Percentiles rank a stretch among this genome's conserved stretches.
phyloP scores from a whole-genome alignment of 2,797 vertebrate species.

The Macroramphosus scolopax region DNA sequence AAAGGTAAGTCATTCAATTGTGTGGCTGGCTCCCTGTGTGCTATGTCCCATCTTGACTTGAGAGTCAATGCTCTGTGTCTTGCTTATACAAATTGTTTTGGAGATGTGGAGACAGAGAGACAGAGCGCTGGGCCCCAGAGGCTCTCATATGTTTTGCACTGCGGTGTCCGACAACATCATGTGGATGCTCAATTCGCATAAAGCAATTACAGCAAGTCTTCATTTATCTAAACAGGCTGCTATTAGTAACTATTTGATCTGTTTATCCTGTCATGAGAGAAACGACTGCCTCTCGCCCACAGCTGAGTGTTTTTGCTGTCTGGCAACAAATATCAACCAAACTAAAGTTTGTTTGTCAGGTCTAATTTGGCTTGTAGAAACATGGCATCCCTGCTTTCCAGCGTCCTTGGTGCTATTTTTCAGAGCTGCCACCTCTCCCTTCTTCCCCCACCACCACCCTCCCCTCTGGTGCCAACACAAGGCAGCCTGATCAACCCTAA shows the following conservation, averaged over 20 bases:
- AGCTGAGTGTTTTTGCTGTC: constrained; percentile 44
- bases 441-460: constrained; percentile 23
- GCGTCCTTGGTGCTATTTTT: constrained; percentile 66
- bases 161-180: constrained; percentile 17
- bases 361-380: constrained; percentile 67
- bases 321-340: constrained; percentile 51
- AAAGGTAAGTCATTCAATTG: no score
- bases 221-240: constrained; percentile 26
- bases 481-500: constrained; percentile 78
- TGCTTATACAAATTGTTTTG: constrained; percentile 13
- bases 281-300: constrained; percentile 22
- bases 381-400: constrained; percentile 47
- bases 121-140: not conserved
- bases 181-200: constrained; percentile 23
- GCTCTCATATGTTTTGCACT: not conserved
- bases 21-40: no score
- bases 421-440: constrained; percentile 50
- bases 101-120: no score
- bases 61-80: constrained; percentile 31
- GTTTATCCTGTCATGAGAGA: constrained; percentile 43
- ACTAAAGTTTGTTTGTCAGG: constrained; percentile 71
- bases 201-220: constrained; percentile 19
- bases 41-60: constrained; percentile 26
- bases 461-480: constrained; percentile 60
- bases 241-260: constrained; percentile 49